phyloP scores from a whole-genome alignment of 2,888 invertebrate species.

The Aplocera efformata region DNA sequence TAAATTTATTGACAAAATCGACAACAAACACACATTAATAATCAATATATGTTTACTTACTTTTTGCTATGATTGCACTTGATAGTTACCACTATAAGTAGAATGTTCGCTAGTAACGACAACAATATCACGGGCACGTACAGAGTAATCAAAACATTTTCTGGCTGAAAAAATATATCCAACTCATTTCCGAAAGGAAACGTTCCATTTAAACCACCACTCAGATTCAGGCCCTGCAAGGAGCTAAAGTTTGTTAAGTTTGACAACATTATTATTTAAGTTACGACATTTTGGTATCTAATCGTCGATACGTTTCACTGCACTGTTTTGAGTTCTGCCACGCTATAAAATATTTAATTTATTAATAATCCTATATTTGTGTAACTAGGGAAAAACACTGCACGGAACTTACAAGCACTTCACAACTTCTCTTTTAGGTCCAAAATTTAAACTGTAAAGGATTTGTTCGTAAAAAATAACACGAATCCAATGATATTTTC shows the following conservation, averaged over 20 bases:
- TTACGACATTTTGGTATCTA: slow-evolving; percentile 17
- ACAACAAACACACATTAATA: no score
- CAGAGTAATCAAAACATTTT: slow-evolving; percentile 78
- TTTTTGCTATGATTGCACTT: slow-evolving; percentile 85
- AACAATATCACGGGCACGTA: slow-evolving; percentile 83
- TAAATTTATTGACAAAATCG: no score
- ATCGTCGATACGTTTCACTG: slow-evolving; percentile 2
- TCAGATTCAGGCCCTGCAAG: slow-evolving; percentile 25
- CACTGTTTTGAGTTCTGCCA: no score
- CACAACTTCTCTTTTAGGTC: no score
- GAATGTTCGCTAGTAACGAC: slow-evolving; percentile 82
- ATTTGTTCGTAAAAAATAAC: no score
- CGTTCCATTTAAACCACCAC: slow-evolving; percentile 21
- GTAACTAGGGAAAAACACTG: neutral
- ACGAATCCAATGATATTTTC: no score
- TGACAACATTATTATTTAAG: slow-evolving; percentile 30
- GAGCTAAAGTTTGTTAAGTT: slow-evolving; percentile 29
- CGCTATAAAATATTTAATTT: no score
- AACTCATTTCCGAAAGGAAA: slow-evolving; percentile 46
- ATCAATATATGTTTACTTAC: no score
- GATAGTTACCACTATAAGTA: slow-evolving; percentile 84
- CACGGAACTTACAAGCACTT: no score
- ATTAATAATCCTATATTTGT: no score
- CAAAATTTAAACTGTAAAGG: no score
- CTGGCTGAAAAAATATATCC: slow-evolving; percentile 67